Percentiles rank a stretch among this genome's conserved stretches.
phyloP scores from a whole-genome alignment of 2,113 vertebrate genomes.

The Orientallactaga bullata region DNA sequence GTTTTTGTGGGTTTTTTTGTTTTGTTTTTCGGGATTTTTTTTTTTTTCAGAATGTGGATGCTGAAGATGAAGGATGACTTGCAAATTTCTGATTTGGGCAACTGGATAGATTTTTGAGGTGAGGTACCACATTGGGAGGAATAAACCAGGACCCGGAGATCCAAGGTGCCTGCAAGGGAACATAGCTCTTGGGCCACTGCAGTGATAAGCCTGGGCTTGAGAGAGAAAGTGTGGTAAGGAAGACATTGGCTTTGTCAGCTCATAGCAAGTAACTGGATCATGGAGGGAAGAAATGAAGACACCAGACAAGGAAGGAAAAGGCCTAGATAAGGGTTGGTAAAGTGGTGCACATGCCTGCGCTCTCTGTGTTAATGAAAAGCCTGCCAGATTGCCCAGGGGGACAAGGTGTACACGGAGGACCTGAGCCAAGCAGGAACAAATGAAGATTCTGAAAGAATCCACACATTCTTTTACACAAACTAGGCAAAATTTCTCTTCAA shows the following conservation, averaged over 20 bases:
- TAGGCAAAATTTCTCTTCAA: neutral
- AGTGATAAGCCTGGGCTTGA: too few relatives aligned
- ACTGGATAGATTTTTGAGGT: neutral
- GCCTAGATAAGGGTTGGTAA: too few relatives aligned
- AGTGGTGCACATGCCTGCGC: neutral
- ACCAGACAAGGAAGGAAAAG: neutral
- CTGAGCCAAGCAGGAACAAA: neutral
- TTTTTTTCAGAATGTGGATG: neutral
- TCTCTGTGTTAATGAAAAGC: neutral
- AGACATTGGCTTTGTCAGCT: too few relatives aligned
- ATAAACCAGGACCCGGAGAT: too few relatives aligned
- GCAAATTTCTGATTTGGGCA: neutral
- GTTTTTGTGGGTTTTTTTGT: too few relatives aligned
- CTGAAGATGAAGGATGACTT: neutral
- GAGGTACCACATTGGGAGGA: neutral
- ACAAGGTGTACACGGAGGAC: neutral
- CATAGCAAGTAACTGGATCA: too few relatives aligned
- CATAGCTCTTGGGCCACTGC: too few relatives aligned
- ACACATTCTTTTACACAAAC: slow-evolving; percentile 18
- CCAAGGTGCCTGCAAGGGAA: too few relatives aligned
- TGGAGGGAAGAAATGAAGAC: neutral
- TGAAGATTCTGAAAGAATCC: neutral
- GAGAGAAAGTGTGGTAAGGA: too few relatives aligned
- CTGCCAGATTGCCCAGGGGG: neutral
- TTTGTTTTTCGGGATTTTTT: too few relatives aligned